phyloP scores from a whole-genome alignment of 2,113 vertebrate species.

The Conger conger region DNA sequence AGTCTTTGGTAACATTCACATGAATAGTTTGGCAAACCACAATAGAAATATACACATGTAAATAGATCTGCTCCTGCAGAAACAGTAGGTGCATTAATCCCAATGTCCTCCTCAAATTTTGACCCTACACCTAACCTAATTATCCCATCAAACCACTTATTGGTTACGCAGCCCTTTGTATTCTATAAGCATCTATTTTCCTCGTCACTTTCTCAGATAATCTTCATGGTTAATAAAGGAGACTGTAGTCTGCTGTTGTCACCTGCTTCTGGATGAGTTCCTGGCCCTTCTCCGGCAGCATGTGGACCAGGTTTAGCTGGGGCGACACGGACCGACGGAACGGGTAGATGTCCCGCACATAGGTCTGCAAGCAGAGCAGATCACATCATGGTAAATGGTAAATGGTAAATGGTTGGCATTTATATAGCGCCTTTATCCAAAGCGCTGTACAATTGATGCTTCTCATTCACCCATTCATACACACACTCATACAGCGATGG shows the following conservation, averaged over 20 bases:
- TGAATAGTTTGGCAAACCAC: background rate
- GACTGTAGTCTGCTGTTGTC: background rate
- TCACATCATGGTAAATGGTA: too few relatives aligned
- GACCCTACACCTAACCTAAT: background rate
- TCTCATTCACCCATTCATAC: too few relatives aligned
- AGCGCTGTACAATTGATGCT: too few relatives aligned
- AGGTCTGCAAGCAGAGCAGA: slow-evolving; percentile 74
- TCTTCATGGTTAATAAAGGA: background rate
- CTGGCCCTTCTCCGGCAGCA: slow-evolving; percentile 94
- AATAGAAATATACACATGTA: background rate
- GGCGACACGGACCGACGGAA: slow-evolving; percentile 96
- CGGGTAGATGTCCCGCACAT: slow-evolving; percentile 95
- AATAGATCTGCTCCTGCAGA: background rate
- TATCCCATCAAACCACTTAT: background rate
- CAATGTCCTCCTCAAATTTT: background rate
- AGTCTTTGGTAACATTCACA: too few relatives aligned
- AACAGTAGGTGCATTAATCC: background rate
- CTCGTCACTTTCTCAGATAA: background rate
- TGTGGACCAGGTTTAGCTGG: slow-evolving; percentile 94
- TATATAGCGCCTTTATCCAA: too few relatives aligned
- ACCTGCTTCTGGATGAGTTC: slow-evolving; percentile 99
- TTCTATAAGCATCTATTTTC: background rate
- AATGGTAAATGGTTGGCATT: too few relatives aligned
- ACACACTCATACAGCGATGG: too few relatives aligned
- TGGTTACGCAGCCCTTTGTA: background rate